phyloP scores from a whole-genome alignment of 2,888 invertebrate genomes.

The Pachydiplax longipennis region DNA sequence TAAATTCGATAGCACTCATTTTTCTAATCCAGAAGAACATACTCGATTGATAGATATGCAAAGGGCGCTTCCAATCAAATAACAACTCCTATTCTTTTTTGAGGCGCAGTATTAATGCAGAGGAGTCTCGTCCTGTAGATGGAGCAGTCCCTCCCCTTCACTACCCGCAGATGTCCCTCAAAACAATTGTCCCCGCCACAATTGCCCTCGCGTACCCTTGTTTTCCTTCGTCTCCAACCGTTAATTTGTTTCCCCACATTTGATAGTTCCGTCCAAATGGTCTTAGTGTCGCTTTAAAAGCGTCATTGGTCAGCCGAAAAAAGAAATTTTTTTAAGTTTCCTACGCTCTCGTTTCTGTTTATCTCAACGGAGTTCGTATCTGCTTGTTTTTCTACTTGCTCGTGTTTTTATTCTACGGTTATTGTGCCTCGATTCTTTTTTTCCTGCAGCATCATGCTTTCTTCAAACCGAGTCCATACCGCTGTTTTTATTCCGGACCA shows the following conservation, averaged over 20 bases:
- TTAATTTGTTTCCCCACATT: background rate
- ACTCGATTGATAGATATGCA: background rate
- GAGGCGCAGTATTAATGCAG: too few species aligned
- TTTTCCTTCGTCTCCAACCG: background rate
- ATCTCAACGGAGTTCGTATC: background rate
- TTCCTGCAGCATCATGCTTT: too few species aligned
- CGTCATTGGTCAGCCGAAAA: background rate
- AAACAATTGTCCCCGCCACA: background rate
- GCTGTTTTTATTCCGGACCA: too few species aligned
- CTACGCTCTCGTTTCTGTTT: background rate
- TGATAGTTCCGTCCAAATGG: background rate
- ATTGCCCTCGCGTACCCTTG: background rate
- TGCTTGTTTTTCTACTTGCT: background rate
- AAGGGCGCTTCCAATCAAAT: background rate
- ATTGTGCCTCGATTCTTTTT: background rate
- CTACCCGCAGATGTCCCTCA: background rate
- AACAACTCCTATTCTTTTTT: too few species aligned
- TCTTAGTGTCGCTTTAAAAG: background rate
- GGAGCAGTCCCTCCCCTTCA: background rate
- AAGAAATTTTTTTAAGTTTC: background rate
- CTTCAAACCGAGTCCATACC: too few species aligned
- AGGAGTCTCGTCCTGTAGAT: too few species aligned
- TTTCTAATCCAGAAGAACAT: too few species aligned
- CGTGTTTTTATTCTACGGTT: background rate
- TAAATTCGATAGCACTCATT: too few species aligned